Evolutionary conservation across 2,888 invertebrate genomes (phyloP).

Genomic region (Pyrochroa serraticornis): DNA sequence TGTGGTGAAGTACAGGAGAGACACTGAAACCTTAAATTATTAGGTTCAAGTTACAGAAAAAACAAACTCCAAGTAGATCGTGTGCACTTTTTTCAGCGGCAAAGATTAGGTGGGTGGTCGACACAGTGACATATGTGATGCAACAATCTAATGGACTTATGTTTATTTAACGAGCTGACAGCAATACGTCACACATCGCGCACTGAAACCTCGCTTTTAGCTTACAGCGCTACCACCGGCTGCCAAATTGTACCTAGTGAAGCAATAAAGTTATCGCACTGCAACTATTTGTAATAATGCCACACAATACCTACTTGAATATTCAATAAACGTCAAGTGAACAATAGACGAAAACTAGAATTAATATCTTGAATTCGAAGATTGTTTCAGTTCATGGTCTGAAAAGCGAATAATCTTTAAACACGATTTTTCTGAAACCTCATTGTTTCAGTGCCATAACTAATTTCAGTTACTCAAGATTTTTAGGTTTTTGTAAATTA

Average conservation of each 20-base stretch:
- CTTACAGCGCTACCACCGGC: constrained; percentile 27
- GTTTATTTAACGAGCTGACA: constrained; percentile 59
- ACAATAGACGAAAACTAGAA: too few species aligned
- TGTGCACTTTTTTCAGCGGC: constrained; percentile 18
- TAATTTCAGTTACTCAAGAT: too few species aligned
- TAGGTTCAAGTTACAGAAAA: constrained; percentile 8
- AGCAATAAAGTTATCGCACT: too few species aligned
- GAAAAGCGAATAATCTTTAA: too few species aligned
- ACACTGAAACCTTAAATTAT: constrained; percentile 11
- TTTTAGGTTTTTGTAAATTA: too few species aligned
- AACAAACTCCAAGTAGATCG: constrained; percentile 16
- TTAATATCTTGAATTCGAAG: too few species aligned
- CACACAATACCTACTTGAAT: too few species aligned
- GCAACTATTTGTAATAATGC: too few species aligned
- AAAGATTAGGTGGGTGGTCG: constrained; percentile 50
- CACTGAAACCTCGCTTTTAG: constrained; percentile 39
- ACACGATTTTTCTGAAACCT: too few species aligned
- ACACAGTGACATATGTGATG: constrained; percentile 55
- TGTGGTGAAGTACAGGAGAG: constrained; percentile 46
- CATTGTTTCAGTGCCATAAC: too few species aligned
- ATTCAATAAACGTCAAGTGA: too few species aligned
- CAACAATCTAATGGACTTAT: constrained; percentile 60
- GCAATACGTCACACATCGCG: constrained; percentile 52
- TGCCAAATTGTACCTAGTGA: not conserved
- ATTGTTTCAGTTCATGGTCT: too few species aligned